A percentile compares a stretch with the other conserved stretches of the same genome.
Evolutionary conservation across 2,113 vertebrate species (phyloP).

Genomic region (Apus apus): DNA sequence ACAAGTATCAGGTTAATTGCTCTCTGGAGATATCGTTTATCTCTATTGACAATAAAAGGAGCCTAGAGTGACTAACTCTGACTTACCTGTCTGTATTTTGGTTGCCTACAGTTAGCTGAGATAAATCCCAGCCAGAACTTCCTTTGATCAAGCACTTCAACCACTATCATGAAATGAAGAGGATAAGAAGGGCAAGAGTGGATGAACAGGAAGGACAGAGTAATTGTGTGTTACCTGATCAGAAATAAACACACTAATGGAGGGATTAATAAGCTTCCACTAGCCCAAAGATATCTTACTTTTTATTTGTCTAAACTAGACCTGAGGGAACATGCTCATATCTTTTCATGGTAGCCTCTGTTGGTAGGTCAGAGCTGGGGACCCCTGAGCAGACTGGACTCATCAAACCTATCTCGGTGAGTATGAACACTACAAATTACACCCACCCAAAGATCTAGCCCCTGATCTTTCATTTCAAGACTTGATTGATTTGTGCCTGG

Average conservation of each 20-base stretch:
- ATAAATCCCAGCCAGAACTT: constrained; percentile 14
- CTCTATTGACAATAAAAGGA: constrained; percentile 49
- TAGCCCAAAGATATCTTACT: background rate
- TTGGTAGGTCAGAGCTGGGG: background rate
- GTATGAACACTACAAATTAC: background rate
- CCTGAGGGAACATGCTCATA: background rate
- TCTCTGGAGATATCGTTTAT: constrained; percentile 48
- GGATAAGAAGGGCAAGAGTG: constrained; percentile 15
- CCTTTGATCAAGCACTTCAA: constrained; percentile 53
- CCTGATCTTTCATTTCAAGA: background rate
- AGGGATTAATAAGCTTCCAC: background rate
- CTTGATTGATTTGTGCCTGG: background rate
- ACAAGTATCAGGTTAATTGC: constrained; percentile 41
- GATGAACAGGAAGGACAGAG: background rate
- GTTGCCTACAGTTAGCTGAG: constrained; percentile 40
- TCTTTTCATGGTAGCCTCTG: background rate
- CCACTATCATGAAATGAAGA: constrained; percentile 1
- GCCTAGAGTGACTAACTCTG: constrained; percentile 43
- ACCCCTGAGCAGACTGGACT: background rate
- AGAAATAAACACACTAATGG: background rate
- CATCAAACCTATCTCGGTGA: background rate
- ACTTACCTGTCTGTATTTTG: background rate
- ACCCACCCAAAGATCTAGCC: background rate
- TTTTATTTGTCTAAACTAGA: background rate
- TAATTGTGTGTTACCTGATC: background rate